Percentiles rank a stretch among this genome's conserved stretches.
These are phyloP conservation scores for Drosophila barbarae DNA, from an alignment of 2,888 invertebrate genomes.

Conservation along the genomic window DNA sequence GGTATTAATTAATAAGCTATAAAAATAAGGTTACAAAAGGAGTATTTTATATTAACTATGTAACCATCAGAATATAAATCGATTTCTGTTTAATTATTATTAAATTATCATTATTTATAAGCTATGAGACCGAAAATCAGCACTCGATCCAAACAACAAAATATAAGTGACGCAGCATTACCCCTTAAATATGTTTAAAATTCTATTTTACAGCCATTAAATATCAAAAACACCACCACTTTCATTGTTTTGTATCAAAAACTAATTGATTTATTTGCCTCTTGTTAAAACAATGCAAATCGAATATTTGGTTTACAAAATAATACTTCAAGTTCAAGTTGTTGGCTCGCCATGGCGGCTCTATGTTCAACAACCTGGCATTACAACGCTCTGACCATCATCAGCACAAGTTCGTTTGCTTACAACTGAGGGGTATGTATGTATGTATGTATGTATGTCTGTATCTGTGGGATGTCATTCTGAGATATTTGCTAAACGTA, in stretches of 20 bases:
- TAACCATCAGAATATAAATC: background rate
- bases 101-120: background rate
- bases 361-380: slow-evolving; percentile 43
- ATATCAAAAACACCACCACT: background rate
- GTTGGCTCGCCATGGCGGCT: slow-evolving; percentile 36
- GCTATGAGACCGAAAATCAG: background rate
- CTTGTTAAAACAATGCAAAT: slow-evolving; percentile 62
- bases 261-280: slow-evolving; percentile 60
- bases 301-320: slow-evolving; percentile 67
- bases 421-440: slow-evolving; percentile 6
- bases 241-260: slow-evolving; percentile 55
- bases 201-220: too few relatives aligned
- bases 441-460: background rate
- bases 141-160: background rate
- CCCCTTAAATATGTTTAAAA: too few relatives aligned
- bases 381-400: slow-evolving; percentile 39
- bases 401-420: slow-evolving; percentile 27
- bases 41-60: too few relatives aligned
- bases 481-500: slow-evolving; percentile 15
- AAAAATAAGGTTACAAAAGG: background rate
- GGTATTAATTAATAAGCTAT: background rate
- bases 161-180: background rate
- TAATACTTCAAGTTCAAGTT: slow-evolving; percentile 59
- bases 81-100: background rate
- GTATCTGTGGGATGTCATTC: slow-evolving; percentile 18